Evolutionary conservation across 2,888 invertebrate genomes (phyloP).

Genomic region (Branchipolynoe longqiensis): DNA sequence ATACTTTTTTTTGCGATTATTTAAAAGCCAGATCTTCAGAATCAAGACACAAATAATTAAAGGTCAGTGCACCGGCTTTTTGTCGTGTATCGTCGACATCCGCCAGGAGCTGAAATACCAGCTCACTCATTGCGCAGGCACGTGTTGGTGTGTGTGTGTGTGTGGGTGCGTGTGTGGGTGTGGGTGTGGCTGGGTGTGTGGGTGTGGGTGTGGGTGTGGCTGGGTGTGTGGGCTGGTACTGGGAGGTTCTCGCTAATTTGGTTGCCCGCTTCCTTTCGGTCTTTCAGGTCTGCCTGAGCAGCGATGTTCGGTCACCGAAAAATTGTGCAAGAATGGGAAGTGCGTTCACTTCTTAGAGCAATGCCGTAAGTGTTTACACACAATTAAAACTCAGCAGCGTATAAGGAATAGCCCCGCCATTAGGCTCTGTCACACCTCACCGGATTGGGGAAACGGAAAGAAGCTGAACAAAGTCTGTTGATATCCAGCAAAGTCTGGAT

Average conservation of each 20-base stretch:
- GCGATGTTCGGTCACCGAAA: constrained; percentile 44
- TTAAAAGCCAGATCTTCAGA: too few relatives aligned
- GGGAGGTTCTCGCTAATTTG: too few relatives aligned
- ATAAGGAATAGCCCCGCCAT: too few relatives aligned
- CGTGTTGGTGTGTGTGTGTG: neutral
- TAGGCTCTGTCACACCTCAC: too few relatives aligned
- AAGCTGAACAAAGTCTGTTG: too few relatives aligned
- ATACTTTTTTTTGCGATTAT: too few relatives aligned
- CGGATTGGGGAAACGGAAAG: too few relatives aligned
- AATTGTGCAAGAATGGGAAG: constrained; percentile 51
- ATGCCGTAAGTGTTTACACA: constrained; percentile 44
- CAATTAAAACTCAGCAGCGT: too few relatives aligned
- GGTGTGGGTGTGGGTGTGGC: too few relatives aligned
- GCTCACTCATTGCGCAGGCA: constrained; percentile 23
- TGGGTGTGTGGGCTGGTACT: too few relatives aligned
- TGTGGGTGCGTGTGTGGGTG: neutral
- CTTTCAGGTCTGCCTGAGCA: constrained; percentile 19
- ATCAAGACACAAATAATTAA: constrained; percentile 41
- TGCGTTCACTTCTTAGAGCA: constrained; percentile 26
- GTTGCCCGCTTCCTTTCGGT: neutral
- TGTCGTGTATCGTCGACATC: constrained; percentile 21
- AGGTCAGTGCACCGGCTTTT: constrained; percentile 15
- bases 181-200: too few relatives aligned
- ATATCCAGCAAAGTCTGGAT: too few relatives aligned
- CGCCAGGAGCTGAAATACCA: neutral